Base-by-base conservation (phyloP, 2,797 vertebrate species). In the Halcyon badia region DNA sequence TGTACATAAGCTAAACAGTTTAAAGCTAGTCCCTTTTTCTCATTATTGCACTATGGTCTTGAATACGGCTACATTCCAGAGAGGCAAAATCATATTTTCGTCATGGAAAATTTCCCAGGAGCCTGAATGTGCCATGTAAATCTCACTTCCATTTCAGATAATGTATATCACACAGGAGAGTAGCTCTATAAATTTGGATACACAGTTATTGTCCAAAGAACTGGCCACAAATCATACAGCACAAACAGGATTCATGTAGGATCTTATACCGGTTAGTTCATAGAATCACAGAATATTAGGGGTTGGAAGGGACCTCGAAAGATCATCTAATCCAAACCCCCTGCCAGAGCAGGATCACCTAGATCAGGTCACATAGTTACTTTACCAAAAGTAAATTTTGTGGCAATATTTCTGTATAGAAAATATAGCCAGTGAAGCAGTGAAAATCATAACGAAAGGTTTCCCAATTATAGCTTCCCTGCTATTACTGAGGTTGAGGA, bases 231-330 rank as follows among this genome's bases (percentile, higher is more conserved):
- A 95, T 94, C 56, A 83, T 62, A 39, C 64, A 80, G 42, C 64
- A 77, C 77, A 82, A 57, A 66, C 22, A 54, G 76, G 72, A 95
- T 97, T 97, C 94, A 92, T 94, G 72, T 65, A 46, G 41, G 60
- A 49, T 77, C 41, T 89, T 90, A 56, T 49, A 37, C 35, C 44
- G 52, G 22, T 75, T 91, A 87, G 60, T 49, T 49, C 48, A 48
- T 24, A 48, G 46, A 48, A 48, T 48, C 46, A 49, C 14, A 49
- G 48, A 49, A 49, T 49, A 49, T 49, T 49, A 49, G 48, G 25
- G 13, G 7, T 49, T 49, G 25, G 48, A 49, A 49, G 22, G 48
- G 48, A 49, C 13, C 48, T 49, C 5, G 12, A 49, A 49, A 49
- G 48, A 49, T 49, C 25, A 49, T 49, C 24, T 49, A 25, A 25